Conservation (phyloP, 2,113 vertebrate genomes). For the Ifrita kowaldi region DNA sequence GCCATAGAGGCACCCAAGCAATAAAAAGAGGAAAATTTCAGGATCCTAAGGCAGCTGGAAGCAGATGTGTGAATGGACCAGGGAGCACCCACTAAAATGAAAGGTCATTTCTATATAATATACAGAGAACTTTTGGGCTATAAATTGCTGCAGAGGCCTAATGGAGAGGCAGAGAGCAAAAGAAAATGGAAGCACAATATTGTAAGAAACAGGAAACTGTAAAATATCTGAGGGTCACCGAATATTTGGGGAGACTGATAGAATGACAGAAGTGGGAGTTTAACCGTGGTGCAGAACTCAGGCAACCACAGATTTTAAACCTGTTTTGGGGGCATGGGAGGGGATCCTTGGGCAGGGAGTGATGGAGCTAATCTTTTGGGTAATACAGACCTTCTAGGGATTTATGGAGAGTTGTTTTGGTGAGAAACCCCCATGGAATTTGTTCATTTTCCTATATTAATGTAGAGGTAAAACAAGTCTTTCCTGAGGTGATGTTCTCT, state of each 20-base stretch:
- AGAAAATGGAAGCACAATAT: neutral
- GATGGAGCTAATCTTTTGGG: neutral
- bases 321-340: neutral
- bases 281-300: neutral
- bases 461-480: neutral
- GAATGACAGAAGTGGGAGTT: neutral
- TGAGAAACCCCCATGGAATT: neutral
- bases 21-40: neutral
- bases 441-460: neutral
- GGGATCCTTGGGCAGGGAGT: neutral
- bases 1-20: neutral
- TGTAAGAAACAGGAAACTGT: neutral
- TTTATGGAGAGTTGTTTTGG: neutral
- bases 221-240: neutral
- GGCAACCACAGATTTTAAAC: neutral
- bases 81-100: neutral
- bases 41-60: neutral
- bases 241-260: neutral
- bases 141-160: neutral
- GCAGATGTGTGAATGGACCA: neutral
- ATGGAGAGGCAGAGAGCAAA: neutral
- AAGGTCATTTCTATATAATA: neutral
- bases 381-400: rapidly evolving
- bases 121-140: neutral
- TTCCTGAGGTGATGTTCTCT: neutral